Conservation (phyloP, 1,140 invertebrate genomes). For the Bemisia tabaci region DNA sequence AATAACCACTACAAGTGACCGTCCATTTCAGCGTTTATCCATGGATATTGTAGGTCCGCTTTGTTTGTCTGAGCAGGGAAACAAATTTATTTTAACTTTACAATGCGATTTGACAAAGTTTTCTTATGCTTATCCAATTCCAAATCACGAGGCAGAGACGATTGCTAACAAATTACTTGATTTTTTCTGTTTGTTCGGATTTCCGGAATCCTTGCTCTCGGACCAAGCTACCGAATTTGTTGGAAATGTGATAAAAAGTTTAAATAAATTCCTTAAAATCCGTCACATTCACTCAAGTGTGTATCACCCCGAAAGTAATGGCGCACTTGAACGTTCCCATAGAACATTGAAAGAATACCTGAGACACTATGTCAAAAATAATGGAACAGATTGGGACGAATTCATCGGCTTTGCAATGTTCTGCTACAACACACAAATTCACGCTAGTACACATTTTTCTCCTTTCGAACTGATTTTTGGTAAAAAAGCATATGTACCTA, state of each 20-base stretch:
- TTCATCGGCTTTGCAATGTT: slow-evolving; percentile 13
- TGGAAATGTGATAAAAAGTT: background rate
- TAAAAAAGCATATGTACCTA: background rate
- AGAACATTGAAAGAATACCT: slow-evolving; percentile 10
- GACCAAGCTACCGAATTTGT: background rate
- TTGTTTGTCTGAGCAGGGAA: background rate
- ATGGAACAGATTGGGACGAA: slow-evolving; percentile 23
- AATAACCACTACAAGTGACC: background rate
- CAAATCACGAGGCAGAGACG: background rate
- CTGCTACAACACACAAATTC: slow-evolving; percentile 11
- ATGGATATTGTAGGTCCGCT: background rate
- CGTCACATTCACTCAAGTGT: background rate
- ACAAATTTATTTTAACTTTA: background rate
- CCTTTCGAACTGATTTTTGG: slow-evolving; percentile 14
- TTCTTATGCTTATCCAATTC: slow-evolving; percentile 21
- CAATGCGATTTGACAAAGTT: slow-evolving; percentile 28
- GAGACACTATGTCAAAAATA: slow-evolving; percentile 12
- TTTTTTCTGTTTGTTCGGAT: background rate
- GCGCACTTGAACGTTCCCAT: slow-evolving; percentile 16
- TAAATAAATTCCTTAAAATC: background rate
- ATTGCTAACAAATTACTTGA: background rate
- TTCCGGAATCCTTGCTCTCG: background rate
- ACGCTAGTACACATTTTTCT: slow-evolving; percentile 11
- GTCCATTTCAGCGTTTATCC: background rate
- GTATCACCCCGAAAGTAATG: slow-evolving; percentile 28